Evolutionary conservation across 2,797 vertebrate genomes (phyloP), one percentile per base, ranked within the genome.

Genomic region (Myotis daubentonii): DNA sequence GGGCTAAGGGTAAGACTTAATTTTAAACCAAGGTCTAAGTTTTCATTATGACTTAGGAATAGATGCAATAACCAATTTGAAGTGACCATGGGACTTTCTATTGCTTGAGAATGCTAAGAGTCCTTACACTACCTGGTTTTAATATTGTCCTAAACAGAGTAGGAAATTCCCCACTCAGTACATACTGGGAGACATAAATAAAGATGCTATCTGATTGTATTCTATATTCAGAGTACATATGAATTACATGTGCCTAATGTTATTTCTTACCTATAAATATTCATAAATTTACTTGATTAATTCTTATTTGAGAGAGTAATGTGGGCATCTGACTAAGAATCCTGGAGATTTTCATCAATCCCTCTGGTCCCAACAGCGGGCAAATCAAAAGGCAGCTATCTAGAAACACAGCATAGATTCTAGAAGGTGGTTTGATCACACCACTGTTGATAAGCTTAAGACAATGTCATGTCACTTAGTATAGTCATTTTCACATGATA

Each of bases 401-500:
- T 74, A 62, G 28, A 93, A 93, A 71, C 19, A 38, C 38, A 33
- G 36, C 57, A 70, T 89, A 44, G 44, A 44, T 44, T 44, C 49
- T 66, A 78, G 66, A 85, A 75, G 19, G 16, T 85, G n/a, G 1
- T 86, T 87, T 83, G 57, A 88, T 71, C 78, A 74, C 53, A 22
- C 75, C 68, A 57, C 38, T 70, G 6, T 91, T 87, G 33, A 51
- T 71, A 55, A 75, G 44, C 53, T 57, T 85, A 70, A 83, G 62
- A 94, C 74, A 91, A 79, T 84, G 30, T 94, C 75, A 30, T 76
- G 8, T 75, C 49, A 44, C 16, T 78, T 85, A 91, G 28, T 82
- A 49, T 30, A 78, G 49, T 62, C n/a, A 78, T 94, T 94, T 94
- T 89, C 19, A 44, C 81, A n/a, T 86, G n/a, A 47, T 92, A 62